These are phyloP conservation scores for Hemithea aestivaria DNA, from an alignment of 2,888 invertebrate species.

Conservation along the genomic window DNA sequence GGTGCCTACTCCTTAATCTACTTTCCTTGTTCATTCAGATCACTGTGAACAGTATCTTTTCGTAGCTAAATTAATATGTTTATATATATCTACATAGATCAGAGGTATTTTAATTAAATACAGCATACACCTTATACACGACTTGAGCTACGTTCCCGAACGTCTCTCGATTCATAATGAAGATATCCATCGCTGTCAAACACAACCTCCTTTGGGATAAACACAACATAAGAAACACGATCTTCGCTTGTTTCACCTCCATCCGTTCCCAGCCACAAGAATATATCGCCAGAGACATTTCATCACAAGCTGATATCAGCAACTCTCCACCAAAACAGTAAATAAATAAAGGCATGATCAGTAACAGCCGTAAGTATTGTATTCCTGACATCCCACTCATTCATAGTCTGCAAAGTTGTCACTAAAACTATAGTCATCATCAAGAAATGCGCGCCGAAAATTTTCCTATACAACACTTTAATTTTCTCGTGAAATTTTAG, in stretches of 20 bases:
- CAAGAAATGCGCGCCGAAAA: conserved; percentile 52
- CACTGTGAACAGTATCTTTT: too few species aligned
- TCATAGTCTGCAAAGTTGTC: conserved; percentile 53
- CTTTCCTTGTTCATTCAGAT: too few species aligned
- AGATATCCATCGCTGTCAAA: conserved; percentile 49
- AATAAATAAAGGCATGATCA: conserved; percentile 48
- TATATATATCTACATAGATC: too few species aligned
- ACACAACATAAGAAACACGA: conserved; percentile 40
- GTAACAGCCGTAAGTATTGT: conserved; percentile 48
- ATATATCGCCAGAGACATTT: conserved; percentile 43
- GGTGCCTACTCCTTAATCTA: too few species aligned
- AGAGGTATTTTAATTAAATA: conserved; percentile 52
- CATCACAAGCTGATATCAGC: conserved; percentile 40
- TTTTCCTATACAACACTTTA: conserved; percentile 38
- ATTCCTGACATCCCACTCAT: conserved; percentile 48
- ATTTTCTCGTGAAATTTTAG: conserved; percentile 42
- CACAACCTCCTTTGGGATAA: conserved; percentile 42
- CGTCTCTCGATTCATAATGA: conserved; percentile 52
- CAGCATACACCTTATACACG: conserved; percentile 56
- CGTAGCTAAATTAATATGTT: too few species aligned
- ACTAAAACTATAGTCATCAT: conserved; percentile 52
- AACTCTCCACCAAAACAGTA: conserved; percentile 59
- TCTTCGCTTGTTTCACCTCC: conserved; percentile 41
- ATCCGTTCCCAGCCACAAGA: conserved; percentile 52
- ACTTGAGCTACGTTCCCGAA: conserved; percentile 50